Base-by-base conservation (phyloP, 2,888 invertebrate genomes). In the Rhagonycha fulva region DNA sequence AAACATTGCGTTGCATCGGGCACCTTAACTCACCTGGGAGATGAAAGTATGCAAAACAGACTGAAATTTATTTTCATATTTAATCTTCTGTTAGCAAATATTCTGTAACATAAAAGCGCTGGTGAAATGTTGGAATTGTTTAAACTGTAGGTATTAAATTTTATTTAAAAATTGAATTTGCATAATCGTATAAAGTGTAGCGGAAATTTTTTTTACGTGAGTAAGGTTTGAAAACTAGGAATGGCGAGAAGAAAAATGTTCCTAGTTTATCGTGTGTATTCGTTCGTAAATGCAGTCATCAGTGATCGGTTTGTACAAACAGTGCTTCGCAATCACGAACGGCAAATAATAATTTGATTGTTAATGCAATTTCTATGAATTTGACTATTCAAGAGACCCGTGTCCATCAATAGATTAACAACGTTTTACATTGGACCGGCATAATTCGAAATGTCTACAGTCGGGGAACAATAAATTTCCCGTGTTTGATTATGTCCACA, bases 341-440 rank as follows among this genome's bases (percentile, higher is more conserved):
- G 83, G 84, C 86, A 87, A 87, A 87, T 86, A 87, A 86, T 86
- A 86, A 86, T 87, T 85, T 86, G 87, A 87, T 87, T 87, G 87
- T 85, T 87, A 87, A 87, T 86, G 85, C 83, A 87, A 87, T 87
- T 87, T 87, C 86, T 86, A 86, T 86, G 85, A 87, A 87, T 87
- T 86, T 86, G 86, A 84, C 85, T 86, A 85, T 86, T 84, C 84
- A 83, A 85, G 84, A 83, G 85, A 80, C 81, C 80, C 79, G 79
- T 81, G 84, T 82, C 84, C 84, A 83, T 84, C 83, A 82, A 82
- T 83, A 82, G 82, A 83, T 82, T 84, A 86, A 84, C 78, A 83
- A 78, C 80, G 78, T 73, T 81, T 78, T 82, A 82, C 80, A 80
- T 81, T 83, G 84, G 83, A 84, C 84, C 85, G 84, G 83, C 81